Percentiles rank a stretch among this genome's conserved stretches.
phyloP scores from a whole-genome alignment of 2,113 vertebrate species.

The Hydrolagus affinis region DNA sequence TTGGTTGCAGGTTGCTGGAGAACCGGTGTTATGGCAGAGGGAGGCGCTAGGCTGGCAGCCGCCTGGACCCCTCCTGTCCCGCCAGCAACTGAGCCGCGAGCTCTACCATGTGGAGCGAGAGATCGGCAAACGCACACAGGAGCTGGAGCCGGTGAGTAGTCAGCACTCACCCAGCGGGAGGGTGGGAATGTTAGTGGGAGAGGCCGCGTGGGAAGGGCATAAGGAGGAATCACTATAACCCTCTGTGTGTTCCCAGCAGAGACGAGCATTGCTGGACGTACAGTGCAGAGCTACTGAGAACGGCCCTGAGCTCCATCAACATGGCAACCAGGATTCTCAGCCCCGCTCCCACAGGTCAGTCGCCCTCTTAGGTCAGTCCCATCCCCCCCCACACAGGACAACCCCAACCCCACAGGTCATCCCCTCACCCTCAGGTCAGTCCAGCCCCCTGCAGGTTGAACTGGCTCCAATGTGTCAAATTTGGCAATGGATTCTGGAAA shows the following conservation, averaged over 20 bases:
- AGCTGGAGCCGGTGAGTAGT: slow-evolving; percentile 79
- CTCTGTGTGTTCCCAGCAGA: not conserved
- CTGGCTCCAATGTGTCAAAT: no score
- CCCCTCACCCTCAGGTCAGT: no score
- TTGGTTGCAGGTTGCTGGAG: slow-evolving; percentile 69
- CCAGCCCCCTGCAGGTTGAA: not conserved
- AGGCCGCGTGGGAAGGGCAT: not conserved
- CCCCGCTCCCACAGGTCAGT: no score
- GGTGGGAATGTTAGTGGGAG: not conserved
- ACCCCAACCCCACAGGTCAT: no score
- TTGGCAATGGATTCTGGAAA: no score
- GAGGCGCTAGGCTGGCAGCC: slow-evolving; percentile 70
- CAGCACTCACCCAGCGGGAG: no score
- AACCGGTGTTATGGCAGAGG: slow-evolving; percentile 82
- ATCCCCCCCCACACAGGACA: no score
- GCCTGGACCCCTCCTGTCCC: slow-evolving; percentile 65
- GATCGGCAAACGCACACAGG: slow-evolving; percentile 88
- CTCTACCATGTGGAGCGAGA: slow-evolving; percentile 93
- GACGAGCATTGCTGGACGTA: not conserved
- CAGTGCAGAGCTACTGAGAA: not conserved
- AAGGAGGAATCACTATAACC: no score
- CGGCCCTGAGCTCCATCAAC: not conserved
- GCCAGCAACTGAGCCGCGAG: slow-evolving; percentile 90
- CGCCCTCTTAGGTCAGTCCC: no score
- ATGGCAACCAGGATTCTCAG: no score